phyloP scores from a whole-genome alignment of 2,797 vertebrate genomes.

The Pangasius sanitwongsei region DNA sequence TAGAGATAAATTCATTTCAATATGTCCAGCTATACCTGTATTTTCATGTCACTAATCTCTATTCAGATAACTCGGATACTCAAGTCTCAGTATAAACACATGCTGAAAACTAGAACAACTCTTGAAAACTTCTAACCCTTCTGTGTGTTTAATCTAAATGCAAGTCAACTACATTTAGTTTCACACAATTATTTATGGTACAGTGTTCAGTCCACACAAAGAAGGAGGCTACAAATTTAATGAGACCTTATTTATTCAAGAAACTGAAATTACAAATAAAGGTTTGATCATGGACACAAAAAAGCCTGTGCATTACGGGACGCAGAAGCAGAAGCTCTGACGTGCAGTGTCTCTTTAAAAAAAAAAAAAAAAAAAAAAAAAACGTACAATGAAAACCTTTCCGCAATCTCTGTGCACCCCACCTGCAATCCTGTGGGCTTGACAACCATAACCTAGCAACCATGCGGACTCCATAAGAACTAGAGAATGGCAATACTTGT shows the following conservation, averaged over 20 bases:
- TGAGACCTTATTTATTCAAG: not conserved
- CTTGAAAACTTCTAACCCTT: not conserved
- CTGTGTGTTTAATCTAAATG: not conserved
- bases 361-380: not conserved
- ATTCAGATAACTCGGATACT: not conserved
- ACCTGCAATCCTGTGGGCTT: slow-evolving; percentile 33
- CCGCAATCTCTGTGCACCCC: not conserved
- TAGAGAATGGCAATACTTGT: slow-evolving; percentile 11
- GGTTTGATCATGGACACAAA: slow-evolving; percentile 22
- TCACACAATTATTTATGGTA: not conserved
- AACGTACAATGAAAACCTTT: not conserved
- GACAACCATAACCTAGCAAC: slow-evolving; percentile 47
- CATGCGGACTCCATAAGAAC: not conserved
- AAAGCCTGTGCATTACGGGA: not conserved
- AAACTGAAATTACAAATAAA: not conserved
- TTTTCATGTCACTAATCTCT: not conserved
- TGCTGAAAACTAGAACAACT: not conserved
- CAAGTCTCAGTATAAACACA: not conserved
- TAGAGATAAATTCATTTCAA: not conserved
- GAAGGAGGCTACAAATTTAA: not conserved
- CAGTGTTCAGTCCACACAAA: not conserved
- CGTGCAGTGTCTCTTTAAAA: not conserved
- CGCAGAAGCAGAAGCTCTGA: slow-evolving; percentile 12
- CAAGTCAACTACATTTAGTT: not conserved
- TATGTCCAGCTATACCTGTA: not conserved